Evolutionary conservation across 1,140 invertebrate species (phyloP).

Genomic region (Rhyacophila brunnea): DNA sequence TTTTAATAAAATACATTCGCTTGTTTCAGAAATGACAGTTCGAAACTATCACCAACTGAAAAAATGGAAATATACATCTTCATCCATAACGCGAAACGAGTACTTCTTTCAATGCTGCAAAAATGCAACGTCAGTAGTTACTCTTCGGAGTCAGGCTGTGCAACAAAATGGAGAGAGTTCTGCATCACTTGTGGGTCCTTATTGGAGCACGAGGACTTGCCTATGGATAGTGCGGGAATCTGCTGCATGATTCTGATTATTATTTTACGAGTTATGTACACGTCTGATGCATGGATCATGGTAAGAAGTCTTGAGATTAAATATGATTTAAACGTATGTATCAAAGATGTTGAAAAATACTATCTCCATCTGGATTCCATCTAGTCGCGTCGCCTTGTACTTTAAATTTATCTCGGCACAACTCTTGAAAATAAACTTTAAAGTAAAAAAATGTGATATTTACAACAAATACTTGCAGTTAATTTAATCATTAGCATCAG

Average conservation of each 20-base stretch:
- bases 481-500: too few species aligned
- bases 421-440: too few species aligned
- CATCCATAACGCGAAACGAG: slow-evolving; percentile 30
- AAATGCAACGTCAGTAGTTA: slow-evolving; percentile 8
- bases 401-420: too few species aligned
- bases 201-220: slow-evolving; percentile 24
- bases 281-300: slow-evolving; percentile 22
- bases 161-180: slow-evolving; percentile 7
- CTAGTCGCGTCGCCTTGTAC: too few species aligned
- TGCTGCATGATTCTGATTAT: slow-evolving; percentile 30
- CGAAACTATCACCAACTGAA: slow-evolving; percentile 28
- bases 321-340: too few species aligned
- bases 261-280: slow-evolving; percentile 9
- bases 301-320: too few species aligned
- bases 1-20: too few species aligned
- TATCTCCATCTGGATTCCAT: too few species aligned
- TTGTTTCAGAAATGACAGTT: slow-evolving; percentile 15
- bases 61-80: slow-evolving; percentile 31
- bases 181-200: slow-evolving; percentile 15
- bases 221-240: slow-evolving; percentile 36
- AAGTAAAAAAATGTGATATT: too few species aligned
- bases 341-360: too few species aligned
- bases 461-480: too few species aligned
- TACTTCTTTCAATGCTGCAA: slow-evolving; percentile 26
- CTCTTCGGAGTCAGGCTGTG: background rate